Conservation (phyloP, 1,140 invertebrate genomes). For the Micrasema minimum region DNA sequence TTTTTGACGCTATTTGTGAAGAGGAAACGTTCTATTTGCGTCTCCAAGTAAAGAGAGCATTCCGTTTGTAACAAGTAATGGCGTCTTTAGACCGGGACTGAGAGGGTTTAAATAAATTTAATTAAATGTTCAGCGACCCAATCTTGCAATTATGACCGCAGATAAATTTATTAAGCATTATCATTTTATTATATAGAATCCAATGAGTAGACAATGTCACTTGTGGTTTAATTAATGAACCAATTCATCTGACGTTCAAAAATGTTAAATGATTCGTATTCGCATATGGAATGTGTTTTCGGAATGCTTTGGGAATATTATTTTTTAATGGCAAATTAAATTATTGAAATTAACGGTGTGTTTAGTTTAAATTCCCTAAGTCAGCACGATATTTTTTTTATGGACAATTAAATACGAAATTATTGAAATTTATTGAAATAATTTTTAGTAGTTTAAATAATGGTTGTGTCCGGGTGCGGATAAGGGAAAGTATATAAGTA, state of each 20-base stretch:
- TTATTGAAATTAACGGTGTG: no score
- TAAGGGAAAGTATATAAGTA: no score
- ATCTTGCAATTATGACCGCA: constrained; percentile 4
- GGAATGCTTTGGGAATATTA: constrained; percentile 8
- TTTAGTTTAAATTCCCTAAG: no score
- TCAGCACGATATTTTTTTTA: no score
- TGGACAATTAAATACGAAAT: no score
- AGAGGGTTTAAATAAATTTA: background rate
- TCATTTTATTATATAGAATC: background rate
- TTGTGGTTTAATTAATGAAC: constrained; percentile 17
- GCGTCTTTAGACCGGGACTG: background rate
- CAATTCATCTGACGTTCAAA: constrained; percentile 8
- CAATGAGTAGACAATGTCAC: background rate
- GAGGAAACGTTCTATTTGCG: background rate
- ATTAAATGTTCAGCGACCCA: background rate
- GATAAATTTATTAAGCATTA: constrained; percentile 24
- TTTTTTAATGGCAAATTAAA: no score
- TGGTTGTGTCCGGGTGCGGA: no score
- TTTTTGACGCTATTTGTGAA: background rate
- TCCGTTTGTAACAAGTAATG: background rate
- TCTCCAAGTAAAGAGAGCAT: no score
- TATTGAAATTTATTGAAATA: no score
- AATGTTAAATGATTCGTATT: constrained; percentile 22
- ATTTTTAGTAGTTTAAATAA: no score
- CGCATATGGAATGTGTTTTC: constrained; percentile 13